Evolutionary conservation across 2,113 vertebrate genomes (phyloP).

Genomic region (Mugil cephalus): DNA sequence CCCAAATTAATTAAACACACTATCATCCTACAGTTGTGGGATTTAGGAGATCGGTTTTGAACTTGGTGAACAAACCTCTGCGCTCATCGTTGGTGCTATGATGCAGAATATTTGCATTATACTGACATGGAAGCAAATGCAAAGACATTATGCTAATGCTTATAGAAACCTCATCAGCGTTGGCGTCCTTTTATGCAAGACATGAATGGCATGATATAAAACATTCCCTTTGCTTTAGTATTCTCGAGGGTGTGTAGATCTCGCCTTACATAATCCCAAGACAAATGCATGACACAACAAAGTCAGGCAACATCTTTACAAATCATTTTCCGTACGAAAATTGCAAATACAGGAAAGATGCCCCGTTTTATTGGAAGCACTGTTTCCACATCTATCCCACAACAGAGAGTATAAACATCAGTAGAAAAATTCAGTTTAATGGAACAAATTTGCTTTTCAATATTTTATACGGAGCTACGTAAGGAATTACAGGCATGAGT

Average conservation of each 20-base stretch:
- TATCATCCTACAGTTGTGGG: neutral
- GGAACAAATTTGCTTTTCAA: conserved; percentile 21
- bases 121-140: conserved; percentile 6
- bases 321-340: too few relatives aligned
- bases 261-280: neutral
- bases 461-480: neutral
- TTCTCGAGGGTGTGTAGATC: neutral
- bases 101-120: conserved; percentile 15
- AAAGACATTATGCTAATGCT: conserved; percentile 21
- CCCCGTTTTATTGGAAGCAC: conserved; percentile 13
- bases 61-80: conserved; percentile 7
- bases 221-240: neutral
- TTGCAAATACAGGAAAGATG: too few relatives aligned
- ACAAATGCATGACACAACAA: too few relatives aligned
- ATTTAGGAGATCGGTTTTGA: conserved; percentile 16
- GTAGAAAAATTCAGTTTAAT: conserved; percentile 10
- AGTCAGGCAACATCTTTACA: too few relatives aligned
- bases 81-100: conserved; percentile 7
- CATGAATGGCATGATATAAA: neutral
- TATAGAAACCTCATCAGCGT: neutral
- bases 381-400: neutral
- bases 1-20: conserved; percentile 7
- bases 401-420: conserved; percentile 21
- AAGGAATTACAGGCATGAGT: neutral
- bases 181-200: neutral